Conservation (phyloP, 2,888 invertebrate species). For the Lysandra bellargus region DNA sequence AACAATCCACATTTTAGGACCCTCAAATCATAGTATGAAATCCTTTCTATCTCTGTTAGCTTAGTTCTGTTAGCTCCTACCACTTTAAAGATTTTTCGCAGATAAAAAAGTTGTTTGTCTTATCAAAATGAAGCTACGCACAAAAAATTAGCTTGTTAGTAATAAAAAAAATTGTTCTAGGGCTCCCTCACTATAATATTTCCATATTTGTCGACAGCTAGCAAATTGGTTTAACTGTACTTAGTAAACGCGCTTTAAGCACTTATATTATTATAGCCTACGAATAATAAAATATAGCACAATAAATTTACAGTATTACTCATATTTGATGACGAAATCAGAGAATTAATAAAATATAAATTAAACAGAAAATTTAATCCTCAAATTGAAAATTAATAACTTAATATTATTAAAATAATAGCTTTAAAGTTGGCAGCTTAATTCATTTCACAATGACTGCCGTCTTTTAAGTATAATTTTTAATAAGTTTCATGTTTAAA, state of each 20-base stretch:
- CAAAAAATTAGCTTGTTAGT: too few relatives aligned
- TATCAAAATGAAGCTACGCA: too few relatives aligned
- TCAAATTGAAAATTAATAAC: background rate
- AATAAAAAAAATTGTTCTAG: too few relatives aligned
- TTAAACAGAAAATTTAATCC: background rate
- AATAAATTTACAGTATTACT: constrained; percentile 4
- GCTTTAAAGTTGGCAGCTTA: background rate
- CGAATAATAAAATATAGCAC: too few relatives aligned
- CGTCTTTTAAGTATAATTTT: background rate
- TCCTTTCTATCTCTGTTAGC: too few relatives aligned
- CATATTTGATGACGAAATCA: constrained; percentile 15
- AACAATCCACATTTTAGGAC: too few relatives aligned
- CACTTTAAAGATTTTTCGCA: too few relatives aligned
- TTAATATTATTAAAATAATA: constrained; percentile 3
- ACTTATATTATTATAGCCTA: background rate
- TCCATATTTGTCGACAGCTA: background rate
- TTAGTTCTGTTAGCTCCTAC: too few relatives aligned
- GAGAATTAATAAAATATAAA: constrained; percentile 1
- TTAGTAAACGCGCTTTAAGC: constrained; percentile 19
- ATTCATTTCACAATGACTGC: background rate
- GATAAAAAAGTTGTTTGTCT: too few relatives aligned
- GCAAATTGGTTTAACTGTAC: background rate
- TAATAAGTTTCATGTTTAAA: background rate
- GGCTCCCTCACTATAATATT: too few relatives aligned
- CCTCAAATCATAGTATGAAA: too few relatives aligned